phyloP scores from a whole-genome alignment of 2,113 vertebrate species.

The Tauraco erythrolophus region DNA sequence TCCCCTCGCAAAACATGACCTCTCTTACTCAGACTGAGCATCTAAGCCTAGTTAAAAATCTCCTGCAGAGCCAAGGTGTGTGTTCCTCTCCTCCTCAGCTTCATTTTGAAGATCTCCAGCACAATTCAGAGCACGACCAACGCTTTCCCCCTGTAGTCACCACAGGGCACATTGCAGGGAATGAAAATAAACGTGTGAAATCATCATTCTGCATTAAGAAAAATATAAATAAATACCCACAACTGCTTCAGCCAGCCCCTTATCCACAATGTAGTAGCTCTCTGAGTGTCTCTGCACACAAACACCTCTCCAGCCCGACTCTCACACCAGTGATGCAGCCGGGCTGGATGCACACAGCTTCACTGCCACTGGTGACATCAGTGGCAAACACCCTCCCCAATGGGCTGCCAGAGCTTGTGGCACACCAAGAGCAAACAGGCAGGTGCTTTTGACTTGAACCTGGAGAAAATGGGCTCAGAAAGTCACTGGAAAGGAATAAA shows the following conservation, averaged over 20 bases:
- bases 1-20: rapidly evolving
- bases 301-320: neutral
- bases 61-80: neutral
- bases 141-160: neutral
- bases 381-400: neutral
- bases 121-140: neutral
- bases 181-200: neutral
- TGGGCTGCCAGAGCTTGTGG: neutral
- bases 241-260: neutral
- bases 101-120: neutral
- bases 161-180: neutral
- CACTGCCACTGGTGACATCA: neutral
- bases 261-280: rapidly evolving
- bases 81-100: neutral
- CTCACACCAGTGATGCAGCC: neutral
- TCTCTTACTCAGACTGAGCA: neutral
- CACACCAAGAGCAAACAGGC: neutral
- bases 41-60: neutral
- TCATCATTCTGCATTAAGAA: neutral
- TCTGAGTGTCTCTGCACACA: neutral
- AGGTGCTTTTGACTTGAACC: slow-evolving; percentile 31
- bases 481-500: slow-evolving; percentile 35
- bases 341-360: neutral
- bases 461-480: slow-evolving; percentile 31
- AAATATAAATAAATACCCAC: neutral